phyloP scores from a whole-genome alignment of 2,888 invertebrate genomes.

The Cephus spinipes region DNA sequence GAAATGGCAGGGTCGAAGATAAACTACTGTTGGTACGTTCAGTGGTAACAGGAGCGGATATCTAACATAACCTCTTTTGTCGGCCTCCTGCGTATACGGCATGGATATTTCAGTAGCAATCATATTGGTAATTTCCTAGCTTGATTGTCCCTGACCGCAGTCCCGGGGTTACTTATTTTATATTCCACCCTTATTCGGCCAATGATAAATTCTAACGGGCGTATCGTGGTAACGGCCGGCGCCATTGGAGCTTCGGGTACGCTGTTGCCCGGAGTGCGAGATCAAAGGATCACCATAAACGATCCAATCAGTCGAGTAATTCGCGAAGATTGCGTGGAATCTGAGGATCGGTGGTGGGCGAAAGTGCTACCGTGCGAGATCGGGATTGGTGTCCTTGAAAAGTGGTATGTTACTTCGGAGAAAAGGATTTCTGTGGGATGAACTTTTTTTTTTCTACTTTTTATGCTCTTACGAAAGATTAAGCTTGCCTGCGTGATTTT shows the following conservation, averaged over 20 bases:
- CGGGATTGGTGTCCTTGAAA: not conserved
- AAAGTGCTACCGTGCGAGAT: not conserved
- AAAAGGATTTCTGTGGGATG: not conserved
- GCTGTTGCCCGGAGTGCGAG: conserved; percentile 39
- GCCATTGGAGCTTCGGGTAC: not conserved
- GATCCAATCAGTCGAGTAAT: conserved; percentile 67
- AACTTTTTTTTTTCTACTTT: not conserved
- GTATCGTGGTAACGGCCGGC: not conserved
- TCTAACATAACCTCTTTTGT: not conserved
- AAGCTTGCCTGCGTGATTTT: not conserved
- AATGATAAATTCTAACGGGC: conserved; percentile 60
- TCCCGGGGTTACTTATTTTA: conserved; percentile 48
- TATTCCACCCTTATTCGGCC: conserved; percentile 62
- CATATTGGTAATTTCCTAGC: conserved; percentile 64
- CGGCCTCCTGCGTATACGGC: not conserved
- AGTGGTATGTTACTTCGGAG: not conserved
- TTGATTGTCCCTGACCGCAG: conserved; percentile 66
- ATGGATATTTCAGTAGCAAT: conserved; percentile 64
- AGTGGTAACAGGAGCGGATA: not conserved
- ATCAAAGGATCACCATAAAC: conserved; percentile 65
- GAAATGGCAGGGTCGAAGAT: not conserved
- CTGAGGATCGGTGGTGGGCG: conserved; percentile 32
- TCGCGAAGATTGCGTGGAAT: conserved; percentile 64
- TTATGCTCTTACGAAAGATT: not conserved
- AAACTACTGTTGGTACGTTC: not conserved